A percentile compares a stretch with the other conserved stretches of the same genome.
Conservation (phyloP, 2,888 invertebrate genomes). For the Diadegma fenestrale region DNA sequence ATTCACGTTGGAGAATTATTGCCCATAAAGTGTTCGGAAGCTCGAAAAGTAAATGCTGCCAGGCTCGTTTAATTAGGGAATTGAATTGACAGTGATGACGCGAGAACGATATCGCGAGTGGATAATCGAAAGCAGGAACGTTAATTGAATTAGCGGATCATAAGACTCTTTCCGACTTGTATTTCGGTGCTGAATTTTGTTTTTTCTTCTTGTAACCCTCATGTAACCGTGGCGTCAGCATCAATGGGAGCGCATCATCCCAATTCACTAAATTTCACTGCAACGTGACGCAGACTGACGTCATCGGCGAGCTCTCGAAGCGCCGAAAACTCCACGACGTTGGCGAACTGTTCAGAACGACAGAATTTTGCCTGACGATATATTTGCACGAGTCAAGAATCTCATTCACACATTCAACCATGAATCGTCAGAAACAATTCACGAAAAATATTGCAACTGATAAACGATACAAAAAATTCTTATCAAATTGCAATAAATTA, state of each 20-base stretch:
- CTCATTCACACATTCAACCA: constrained; percentile 31
- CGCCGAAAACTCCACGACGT: not conserved
- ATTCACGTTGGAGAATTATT: not conserved
- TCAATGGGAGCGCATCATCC: constrained; percentile 30
- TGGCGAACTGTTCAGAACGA: constrained; percentile 31
- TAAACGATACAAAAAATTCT: not conserved
- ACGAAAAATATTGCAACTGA: not conserved
- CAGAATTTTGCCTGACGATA: constrained; percentile 34
- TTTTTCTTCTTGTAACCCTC: constrained; percentile 26
- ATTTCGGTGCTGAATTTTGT: constrained; percentile 55
- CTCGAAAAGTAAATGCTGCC: constrained; percentile 6
- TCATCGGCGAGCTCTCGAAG: constrained; percentile 4
- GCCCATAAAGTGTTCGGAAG: not conserved
- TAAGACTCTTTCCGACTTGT: constrained; percentile 51
- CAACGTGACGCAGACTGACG: constrained; percentile 31
- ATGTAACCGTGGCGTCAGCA: constrained; percentile 21
- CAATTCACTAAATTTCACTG: constrained; percentile 47
- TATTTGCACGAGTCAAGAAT: constrained; percentile 14
- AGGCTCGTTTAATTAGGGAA: constrained; percentile 10
- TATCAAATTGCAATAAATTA: not conserved
- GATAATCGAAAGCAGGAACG: constrained; percentile 22
- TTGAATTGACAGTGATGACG: constrained; percentile 12
- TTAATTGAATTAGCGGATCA: constrained; percentile 61
- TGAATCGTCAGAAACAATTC: not conserved
- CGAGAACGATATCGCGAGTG: not conserved